Percentiles rank a stretch among this genome's conserved stretches.
Evolutionary conservation across 2,888 invertebrate species (phyloP).

Genomic region (Cenopis cana): DNA sequence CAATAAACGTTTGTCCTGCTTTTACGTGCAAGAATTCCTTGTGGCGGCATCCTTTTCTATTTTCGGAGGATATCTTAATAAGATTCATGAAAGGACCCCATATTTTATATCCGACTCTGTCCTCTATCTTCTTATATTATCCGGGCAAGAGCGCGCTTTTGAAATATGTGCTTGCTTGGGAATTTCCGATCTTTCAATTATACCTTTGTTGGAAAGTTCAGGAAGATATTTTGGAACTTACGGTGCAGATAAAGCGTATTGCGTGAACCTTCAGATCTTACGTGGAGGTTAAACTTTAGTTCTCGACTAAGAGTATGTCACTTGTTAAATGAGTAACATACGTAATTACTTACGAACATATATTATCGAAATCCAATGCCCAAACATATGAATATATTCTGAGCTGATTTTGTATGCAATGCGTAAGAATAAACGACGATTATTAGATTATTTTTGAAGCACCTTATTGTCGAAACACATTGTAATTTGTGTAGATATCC

Average conservation of each 20-base stretch:
- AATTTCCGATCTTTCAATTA: conserved; percentile 85
- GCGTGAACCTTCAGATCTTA: conserved; percentile 12
- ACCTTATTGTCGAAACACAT: no score
- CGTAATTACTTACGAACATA: no score
- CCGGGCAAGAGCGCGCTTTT: conserved; percentile 76
- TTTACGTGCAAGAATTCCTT: conserved; percentile 46
- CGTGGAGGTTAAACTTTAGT: not conserved
- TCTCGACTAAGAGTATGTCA: no score
- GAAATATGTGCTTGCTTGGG: conserved; percentile 84
- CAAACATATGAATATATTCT: no score
- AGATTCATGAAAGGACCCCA: conserved; percentile 93
- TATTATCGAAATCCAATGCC: no score
- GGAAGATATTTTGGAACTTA: conserved; percentile 63
- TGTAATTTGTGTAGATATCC: no score
- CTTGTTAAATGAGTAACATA: not conserved
- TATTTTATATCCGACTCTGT: conserved; percentile 90
- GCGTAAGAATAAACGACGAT: no score
- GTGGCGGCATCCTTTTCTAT: conserved; percentile 72
- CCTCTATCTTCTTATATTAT: conserved; percentile 86
- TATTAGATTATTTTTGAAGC: no score
- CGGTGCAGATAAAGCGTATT: conserved; percentile 53
- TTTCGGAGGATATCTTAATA: conserved; percentile 91
- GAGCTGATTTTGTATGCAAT: no score
- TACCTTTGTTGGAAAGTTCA: conserved; percentile 72
- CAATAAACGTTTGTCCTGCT: conserved; percentile 57